Evolutionary conservation across 2,113 vertebrate genomes (phyloP), one percentile per base, ranked within the genome.

Genomic region (Chrysemys picta): DNA sequence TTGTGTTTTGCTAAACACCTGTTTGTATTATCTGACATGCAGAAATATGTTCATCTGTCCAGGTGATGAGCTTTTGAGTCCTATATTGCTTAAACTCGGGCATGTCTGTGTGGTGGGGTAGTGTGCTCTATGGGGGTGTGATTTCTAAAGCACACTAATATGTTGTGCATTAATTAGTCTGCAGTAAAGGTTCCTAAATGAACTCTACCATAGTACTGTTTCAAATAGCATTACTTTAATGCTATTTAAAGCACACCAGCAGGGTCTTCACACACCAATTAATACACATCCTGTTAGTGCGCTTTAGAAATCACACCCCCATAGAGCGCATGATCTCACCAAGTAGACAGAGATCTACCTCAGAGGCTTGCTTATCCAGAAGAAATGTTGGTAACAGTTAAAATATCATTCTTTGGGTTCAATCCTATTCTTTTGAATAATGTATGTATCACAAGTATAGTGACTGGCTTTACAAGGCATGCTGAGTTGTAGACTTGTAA

Each of bases 1-100:
- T 93, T 87, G 38, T 52, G 80, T 54, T 94, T 89, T 82, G 76
- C 92, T 93, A 92, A 62, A 84, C 29, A 69, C 8, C 94, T 72
- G n/a, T 80, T 56, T 1, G 10, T 80, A 16, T 87, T 2, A 84
- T 69, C 76, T 85, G 86, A 84, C 93, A 83, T 59, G 86, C 54
- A 96, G 59, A 89, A 93, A 82, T 93, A 24, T 13, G 76, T 31
- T 87, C 86, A 56, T 45, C 89, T 87, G 87, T 84, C 82, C 92
- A 91, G 54, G 53, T 35, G 80, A 83, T 62, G 84, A 85, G 10
- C 25, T 38, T 76, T 45, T 59, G 91, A 93, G 81, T 87, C 91
- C 88, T 1, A 2, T 76, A 47, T 42, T 76, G 24, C 11, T 47
- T 47, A 76, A 76, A 47, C 12, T 47, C 75, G 3, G 75, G 65